A percentile compares a stretch with the other conserved stretches of the same genome.
Conservation (phyloP, 2,888 invertebrate genomes). For the Lasioglossum lativentre region DNA sequence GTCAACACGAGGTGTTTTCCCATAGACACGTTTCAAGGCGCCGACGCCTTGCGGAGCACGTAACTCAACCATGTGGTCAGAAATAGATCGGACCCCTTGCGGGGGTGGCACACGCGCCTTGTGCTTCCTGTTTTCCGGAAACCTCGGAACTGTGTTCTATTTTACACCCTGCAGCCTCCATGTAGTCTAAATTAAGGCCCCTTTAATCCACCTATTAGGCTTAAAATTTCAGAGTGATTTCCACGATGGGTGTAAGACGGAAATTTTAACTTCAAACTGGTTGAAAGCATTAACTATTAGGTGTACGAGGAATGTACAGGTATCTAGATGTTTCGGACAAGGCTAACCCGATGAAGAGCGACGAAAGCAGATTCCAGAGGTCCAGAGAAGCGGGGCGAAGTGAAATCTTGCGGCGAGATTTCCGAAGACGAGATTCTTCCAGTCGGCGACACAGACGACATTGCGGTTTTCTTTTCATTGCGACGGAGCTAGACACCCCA, state of each 20-base stretch:
- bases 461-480: conserved; percentile 52
- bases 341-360: background rate
- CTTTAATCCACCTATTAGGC: background rate
- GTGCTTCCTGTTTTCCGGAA: conserved; percentile 49
- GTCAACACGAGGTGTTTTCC: conserved; percentile 70
- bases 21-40: conserved; percentile 49
- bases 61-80: conserved; percentile 54
- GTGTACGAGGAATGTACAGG: too few relatives aligned
- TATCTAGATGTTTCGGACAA: background rate
- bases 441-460: conserved; percentile 25
- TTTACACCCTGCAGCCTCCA: conserved; percentile 20
- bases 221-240: too few relatives aligned
- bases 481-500: background rate
- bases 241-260: background rate
- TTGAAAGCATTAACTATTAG: background rate
- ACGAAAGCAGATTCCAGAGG: background rate
- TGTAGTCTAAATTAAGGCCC: background rate
- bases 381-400: background rate
- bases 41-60: conserved; percentile 63
- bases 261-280: background rate
- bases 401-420: background rate
- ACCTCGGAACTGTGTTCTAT: conserved; percentile 35
- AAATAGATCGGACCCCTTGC: conserved; percentile 57
- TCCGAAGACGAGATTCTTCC: conserved; percentile 29
- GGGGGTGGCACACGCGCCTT: conserved; percentile 25